Conservation (phyloP, 2,888 invertebrate genomes). For the Dynastes hyllus region DNA sequence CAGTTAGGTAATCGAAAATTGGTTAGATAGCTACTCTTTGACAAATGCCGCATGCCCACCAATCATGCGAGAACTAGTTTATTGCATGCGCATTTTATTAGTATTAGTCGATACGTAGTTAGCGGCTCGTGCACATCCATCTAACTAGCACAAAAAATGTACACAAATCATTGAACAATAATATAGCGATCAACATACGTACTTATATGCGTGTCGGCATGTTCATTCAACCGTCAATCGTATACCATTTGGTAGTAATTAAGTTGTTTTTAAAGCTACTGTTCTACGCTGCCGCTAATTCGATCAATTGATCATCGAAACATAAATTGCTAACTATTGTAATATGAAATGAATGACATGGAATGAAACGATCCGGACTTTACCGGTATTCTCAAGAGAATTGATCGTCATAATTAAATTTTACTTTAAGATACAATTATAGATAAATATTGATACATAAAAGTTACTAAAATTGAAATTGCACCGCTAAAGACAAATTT, state of each 20-base stretch:
- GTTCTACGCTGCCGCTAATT: conserved; percentile 6
- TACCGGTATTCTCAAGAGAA: neutral
- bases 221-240: conserved; percentile 1
- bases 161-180: conserved; percentile 15
- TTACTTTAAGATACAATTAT: no score
- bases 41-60: no score
- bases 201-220: neutral
- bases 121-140: neutral
- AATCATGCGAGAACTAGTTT: neutral
- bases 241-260: conserved; percentile 8
- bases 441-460: no score
- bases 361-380: neutral
- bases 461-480: no score
- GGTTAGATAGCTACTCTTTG: no score
- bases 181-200: neutral
- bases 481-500: no score
- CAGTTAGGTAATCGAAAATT: no score
- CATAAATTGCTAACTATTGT: conserved; percentile 8
- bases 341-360: neutral
- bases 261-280: conserved; percentile 15
- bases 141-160: conserved; percentile 7
- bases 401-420: no score
- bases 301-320: conserved; percentile 20
- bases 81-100: neutral
- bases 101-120: conserved; percentile 1